Evolutionary conservation across 2,797 vertebrate genomes (phyloP), one percentile per base, ranked within the genome.

Genomic region (Triplophysa bombifrons): DNA sequence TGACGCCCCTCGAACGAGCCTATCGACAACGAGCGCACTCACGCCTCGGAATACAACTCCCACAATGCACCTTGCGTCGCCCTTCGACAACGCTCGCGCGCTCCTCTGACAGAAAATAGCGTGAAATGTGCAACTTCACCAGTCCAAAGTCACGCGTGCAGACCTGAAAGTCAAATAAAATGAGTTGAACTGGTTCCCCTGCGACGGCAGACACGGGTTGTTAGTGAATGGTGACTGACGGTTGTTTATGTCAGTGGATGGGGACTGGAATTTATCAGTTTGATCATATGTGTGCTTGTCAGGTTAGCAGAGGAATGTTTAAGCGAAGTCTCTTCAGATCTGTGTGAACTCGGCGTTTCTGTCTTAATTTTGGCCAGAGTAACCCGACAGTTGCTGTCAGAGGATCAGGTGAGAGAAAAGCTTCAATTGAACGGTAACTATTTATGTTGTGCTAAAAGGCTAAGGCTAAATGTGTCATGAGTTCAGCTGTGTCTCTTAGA

Each of bases 1-100:
- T 22, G 44, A 91, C 92, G 90, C 92, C 93, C 91, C 90, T 88
- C 83, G 22, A 74, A 80, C 73, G 20, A 86, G 82, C 94, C 93
- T 90, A 94, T 94, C 92, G 73, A 50, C 66, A 41, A 76, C 44
- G 34, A 61, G 1, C 14, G 58, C 70, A 22, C 27, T 56, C 19
- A 27, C 44, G 25, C 27, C 0, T 0, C 0, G 4, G 19, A 94
- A 93, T 93, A 0, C 91, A 89, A 87, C 89, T 91, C 93, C 94
- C 94, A 92, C 4, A 88, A 91, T 92, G 58, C 93, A 63, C 0
- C 12, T 0, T 68, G 9, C 22, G 80, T 86, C 87, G 87, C 84
- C 88, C 87, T 91, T 90, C 85, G 88, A 86, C 86, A 89, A 86
- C 86, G 80, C 80, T 66, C 30, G 69, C 75, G 58, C 71, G 44